Evolutionary conservation across 2,113 vertebrate species (phyloP), one percentile per base, ranked within the genome.

Genomic region (Scatophagus argus): DNA sequence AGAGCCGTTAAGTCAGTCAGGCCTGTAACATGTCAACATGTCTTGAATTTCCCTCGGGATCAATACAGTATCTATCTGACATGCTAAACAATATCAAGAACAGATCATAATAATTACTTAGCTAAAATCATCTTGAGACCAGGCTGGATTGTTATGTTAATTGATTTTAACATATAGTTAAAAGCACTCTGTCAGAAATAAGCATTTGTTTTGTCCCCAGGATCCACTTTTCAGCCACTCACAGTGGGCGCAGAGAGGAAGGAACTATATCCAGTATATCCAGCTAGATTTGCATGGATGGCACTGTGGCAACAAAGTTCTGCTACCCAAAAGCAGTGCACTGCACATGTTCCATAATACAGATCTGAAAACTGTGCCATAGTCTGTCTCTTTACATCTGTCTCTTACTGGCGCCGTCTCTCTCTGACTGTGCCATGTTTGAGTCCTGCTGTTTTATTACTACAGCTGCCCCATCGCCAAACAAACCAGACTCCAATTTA

Each of bases 161-260:
- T 17, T 49, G 4, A 51, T 38, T 44, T 49, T 32, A 73, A 32
- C 31, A 34, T 25, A 31, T 60, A 66, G 59, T 46, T 46, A 63
- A 72, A 69, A 58, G 17, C 47, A 55, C 32, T 69, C 27, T 51
- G 3, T n/a, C 49, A 34, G 8, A 6, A n/a, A 17, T 17, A 71
- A 38, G 16, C 52, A n/a, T n/a, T n/a, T n/a, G n/a, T n/a, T n/a
- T n/a, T 6, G 2, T 4, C 17, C 43, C 13, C 8, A 17, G 6
- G 6, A 39, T 69, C 17, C 44, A 54, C 66, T 82, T 70, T 65
- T 23, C 14, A 49, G 66, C 46, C 29, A 62, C 63, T 68, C 56
- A 68, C 43, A 47, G 52, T 62, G 56, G 25, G 19, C 9, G 54
- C 54, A 4, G 23, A 6, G 5, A 51, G n/a, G 60, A 14, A 34